Evolutionary conservation across 2,888 invertebrate species (phyloP), one percentile per base, ranked within the genome.

Genomic region (Drosophila mercatorum): DNA sequence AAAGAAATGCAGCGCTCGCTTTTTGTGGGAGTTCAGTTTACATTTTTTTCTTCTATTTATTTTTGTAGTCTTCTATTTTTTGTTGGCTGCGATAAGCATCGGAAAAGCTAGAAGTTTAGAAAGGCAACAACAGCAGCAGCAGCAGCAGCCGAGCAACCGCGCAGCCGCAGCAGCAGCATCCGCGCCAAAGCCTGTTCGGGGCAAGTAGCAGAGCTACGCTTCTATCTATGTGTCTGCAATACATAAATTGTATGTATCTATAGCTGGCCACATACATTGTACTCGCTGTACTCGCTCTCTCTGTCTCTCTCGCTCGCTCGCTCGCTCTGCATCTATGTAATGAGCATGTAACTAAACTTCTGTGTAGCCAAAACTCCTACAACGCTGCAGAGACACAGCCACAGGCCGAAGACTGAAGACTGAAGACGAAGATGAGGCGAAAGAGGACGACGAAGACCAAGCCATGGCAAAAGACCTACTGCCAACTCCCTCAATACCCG

Each of bases 261-360:
- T 81, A 74, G 79, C 65, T 70, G 65, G 70, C 70, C 70, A 76
- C 68, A 70, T 73, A 68, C 72, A 78, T 41, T 82, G 68, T 81
- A 74, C 69, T 56, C 64, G 47, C 57, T 56, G 36, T 53, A 61
- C 28, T 67, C 34, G 41, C 40, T 26, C 55, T 55, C 12, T 40
- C 53, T 22, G 14, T n/a, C 53, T 38, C 52, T 52, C n/a, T 43
- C 22, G 5, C 43, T 7, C 12, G 2, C 56, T 22, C 31, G 8
- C 43, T 56, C 2, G 57, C 38, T 69, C 17, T 68, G 52, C 74
- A 67, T 84, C 83, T 84, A 85, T 85, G 88, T 88, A 85, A 85
- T 88, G 88, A 88, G 84, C 84, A 81, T 85, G 84, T 85, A 88
- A 85, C 86, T 85, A 88, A 85, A 88, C 84, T 85, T 85, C 84